A percentile compares a stretch with the other conserved stretches of the same genome.
phyloP scores from a whole-genome alignment of 2,797 vertebrate species.

The Acanthis flammea region DNA sequence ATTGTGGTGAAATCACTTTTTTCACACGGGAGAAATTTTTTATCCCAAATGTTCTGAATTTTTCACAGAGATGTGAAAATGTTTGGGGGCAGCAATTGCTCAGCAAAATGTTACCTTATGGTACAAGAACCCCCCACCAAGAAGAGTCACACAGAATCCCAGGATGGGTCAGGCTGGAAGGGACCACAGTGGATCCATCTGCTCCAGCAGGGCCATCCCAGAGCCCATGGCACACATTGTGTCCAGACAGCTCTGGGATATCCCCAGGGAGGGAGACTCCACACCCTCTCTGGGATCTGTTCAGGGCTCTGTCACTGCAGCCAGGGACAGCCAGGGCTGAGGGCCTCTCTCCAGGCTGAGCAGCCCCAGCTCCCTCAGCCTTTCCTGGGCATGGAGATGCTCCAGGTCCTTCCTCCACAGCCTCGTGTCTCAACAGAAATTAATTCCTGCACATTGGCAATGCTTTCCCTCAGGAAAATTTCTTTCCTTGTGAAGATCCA shows the following conservation, averaged over 20 bases:
- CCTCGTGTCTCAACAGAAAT: background rate
- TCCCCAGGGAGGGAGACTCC: background rate
- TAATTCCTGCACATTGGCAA: background rate
- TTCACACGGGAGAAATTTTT: background rate
- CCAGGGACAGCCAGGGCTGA: background rate
- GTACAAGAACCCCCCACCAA: background rate
- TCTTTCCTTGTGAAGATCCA: background rate
- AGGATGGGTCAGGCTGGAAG: fast-evolving
- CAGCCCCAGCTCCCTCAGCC: background rate
- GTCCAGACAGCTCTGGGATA: background rate
- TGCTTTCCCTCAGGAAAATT: background rate
- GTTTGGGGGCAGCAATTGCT: background rate
- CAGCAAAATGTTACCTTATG: background rate
- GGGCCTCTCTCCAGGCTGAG: background rate
- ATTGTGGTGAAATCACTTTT: background rate
- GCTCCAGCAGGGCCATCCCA: background rate
- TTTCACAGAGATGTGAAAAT: background rate
- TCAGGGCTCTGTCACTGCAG: background rate
- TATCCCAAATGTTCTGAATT: background rate
- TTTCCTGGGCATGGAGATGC: background rate
- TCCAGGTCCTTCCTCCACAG: background rate
- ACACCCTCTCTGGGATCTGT: too few species aligned
- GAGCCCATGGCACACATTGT: background rate
- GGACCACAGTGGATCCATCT: background rate
- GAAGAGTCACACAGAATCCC: background rate